These are phyloP conservation scores for Pterophyllum scalare DNA, from an alignment of 2,113 vertebrate genomes.

Conservation along the genomic window DNA sequence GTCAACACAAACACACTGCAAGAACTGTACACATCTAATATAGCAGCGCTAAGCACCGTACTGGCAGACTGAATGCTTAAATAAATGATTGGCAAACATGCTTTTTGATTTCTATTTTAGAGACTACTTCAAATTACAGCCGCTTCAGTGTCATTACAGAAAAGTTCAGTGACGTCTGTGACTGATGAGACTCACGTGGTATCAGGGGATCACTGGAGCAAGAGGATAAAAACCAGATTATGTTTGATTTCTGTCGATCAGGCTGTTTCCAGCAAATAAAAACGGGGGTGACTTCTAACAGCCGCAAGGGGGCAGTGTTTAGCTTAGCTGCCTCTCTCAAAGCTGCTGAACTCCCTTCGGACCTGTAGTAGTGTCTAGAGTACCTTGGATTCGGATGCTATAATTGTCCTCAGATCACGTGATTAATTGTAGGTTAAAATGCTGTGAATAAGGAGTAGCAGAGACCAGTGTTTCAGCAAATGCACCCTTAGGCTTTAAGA, in stretches of 20 bases:
- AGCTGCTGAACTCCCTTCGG: neutral
- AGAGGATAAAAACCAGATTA: slow-evolving; percentile 51
- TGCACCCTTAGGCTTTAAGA: neutral
- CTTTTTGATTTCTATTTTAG: neutral
- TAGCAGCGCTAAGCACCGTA: slow-evolving; percentile 1
- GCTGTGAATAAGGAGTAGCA: neutral
- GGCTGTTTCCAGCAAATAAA: neutral
- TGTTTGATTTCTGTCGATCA: slow-evolving; percentile 32
- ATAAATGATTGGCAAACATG: too few relatives aligned
- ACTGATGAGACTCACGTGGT: slow-evolving; percentile 26
- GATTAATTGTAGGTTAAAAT: neutral
- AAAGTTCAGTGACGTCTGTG: slow-evolving; percentile 25
- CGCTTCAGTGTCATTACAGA: neutral
- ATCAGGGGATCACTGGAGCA: slow-evolving; percentile 16
- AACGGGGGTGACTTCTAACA: neutral
- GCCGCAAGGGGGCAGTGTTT: slow-evolving; percentile 56
- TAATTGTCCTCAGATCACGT: neutral
- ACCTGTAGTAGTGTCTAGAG: neutral
- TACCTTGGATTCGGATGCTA: neutral
- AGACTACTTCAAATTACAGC: neutral
- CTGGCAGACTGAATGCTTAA: neutral
- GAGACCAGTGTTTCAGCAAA: neutral
- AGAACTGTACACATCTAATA: neutral
- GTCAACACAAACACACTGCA: slow-evolving; percentile 3
- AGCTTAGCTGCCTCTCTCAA: neutral